Evolutionary conservation across 2,797 vertebrate genomes (phyloP).

Genomic region (Ctenochaetus hawaiiensis): DNA sequence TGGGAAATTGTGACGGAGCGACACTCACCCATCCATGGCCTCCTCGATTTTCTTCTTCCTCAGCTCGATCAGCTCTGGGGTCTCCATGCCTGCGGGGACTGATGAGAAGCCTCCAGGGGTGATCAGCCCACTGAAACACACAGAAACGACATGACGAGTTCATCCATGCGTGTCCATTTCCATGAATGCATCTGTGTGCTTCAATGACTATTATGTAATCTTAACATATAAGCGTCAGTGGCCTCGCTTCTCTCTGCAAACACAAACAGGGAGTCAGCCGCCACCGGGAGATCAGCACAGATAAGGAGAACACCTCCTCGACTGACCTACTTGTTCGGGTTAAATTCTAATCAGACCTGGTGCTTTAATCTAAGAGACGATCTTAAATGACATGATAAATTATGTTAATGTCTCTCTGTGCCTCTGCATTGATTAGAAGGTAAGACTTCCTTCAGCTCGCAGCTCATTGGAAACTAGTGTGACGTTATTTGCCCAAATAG

Average conservation of each 20-base stretch:
- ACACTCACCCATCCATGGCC: slow-evolving; percentile 92
- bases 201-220: neutral
- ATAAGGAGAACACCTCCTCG: slow-evolving; percentile 11
- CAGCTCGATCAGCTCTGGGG: slow-evolving; percentile 94
- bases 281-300: neutral
- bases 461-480: neutral
- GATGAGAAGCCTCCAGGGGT: slow-evolving; percentile 94
- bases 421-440: too few relatives aligned
- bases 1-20: neutral
- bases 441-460: neutral
- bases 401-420: too few relatives aligned
- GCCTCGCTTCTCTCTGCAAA: neutral
- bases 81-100: slow-evolving; percentile 95
- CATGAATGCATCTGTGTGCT: neutral
- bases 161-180: neutral
- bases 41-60: slow-evolving; percentile 97
- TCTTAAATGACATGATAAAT: too few relatives aligned
- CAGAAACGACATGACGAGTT: neutral
- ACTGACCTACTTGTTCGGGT: neutral
- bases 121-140: slow-evolving; percentile 88
- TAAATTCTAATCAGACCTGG: neutral
- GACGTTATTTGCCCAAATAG: too few relatives aligned
- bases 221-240: neutral
- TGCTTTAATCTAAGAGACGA: too few relatives aligned
- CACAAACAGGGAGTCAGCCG: neutral